phyloP scores from a whole-genome alignment of 2,888 invertebrate species.

The Seira ritae region DNA sequence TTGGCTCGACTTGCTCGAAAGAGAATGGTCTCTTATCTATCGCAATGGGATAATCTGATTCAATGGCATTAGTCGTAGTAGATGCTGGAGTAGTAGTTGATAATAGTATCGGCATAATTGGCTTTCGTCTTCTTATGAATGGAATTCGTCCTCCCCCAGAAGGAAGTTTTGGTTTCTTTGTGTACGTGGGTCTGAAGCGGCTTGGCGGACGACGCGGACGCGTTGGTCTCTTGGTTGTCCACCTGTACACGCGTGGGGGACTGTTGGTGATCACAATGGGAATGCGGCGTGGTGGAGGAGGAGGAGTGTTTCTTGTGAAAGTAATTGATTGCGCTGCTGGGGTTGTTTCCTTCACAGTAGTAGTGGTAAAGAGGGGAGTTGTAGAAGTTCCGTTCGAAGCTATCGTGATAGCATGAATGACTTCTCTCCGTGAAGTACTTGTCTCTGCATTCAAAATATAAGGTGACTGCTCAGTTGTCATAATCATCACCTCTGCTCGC shows the following conservation, averaged over 20 bases:
- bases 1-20: slow-evolving; percentile 47
- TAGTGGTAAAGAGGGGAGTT: not conserved
- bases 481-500: too few relatives aligned
- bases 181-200: too few relatives aligned
- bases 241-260: too few relatives aligned
- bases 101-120: not conserved
- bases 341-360: not conserved
- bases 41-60: slow-evolving; percentile 41
- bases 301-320: not conserved
- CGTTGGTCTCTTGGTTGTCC: not conserved
- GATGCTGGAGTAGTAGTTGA: not conserved
- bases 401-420: too few relatives aligned
- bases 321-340: not conserved
- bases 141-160: too few relatives aligned
- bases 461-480: too few relatives aligned
- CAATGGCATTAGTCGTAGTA: too few relatives aligned
- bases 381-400: not conserved
- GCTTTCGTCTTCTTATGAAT: not conserved
- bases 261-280: not conserved
- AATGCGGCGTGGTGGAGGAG: too few relatives aligned
- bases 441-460: too few relatives aligned
- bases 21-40: slow-evolving; percentile 24
- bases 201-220: too few relatives aligned
- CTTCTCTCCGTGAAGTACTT: too few relatives aligned
- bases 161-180: too few relatives aligned